phyloP scores from a whole-genome alignment of 2,888 invertebrate species.

The Stenurella melanura region DNA sequence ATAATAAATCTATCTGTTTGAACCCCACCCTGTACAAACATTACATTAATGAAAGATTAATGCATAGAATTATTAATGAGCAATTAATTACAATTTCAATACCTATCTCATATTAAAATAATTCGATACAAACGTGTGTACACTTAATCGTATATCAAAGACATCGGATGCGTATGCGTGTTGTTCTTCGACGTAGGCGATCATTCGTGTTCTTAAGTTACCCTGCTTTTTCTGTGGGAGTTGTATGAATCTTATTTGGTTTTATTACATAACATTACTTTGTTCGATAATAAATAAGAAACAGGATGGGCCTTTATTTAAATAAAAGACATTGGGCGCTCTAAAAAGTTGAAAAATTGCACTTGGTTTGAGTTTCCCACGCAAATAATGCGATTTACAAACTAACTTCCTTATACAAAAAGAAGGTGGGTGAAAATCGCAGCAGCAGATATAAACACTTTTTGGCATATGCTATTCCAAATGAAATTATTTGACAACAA shows the following conservation, averaged over 20 bases:
- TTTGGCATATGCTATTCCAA: too few relatives aligned
- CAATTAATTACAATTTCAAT: neutral
- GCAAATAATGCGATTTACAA: neutral
- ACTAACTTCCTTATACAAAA: neutral
- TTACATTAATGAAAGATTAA: neutral
- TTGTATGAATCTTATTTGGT: neutral
- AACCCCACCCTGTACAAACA: neutral
- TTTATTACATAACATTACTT: neutral
- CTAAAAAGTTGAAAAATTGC: neutral
- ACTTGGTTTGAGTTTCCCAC: neutral
- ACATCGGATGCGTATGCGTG: neutral
- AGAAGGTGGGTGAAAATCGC: too few relatives aligned
- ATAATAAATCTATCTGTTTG: neutral
- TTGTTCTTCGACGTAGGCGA: neutral
- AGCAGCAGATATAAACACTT: too few relatives aligned
- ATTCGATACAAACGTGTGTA: neutral
- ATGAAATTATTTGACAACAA: too few relatives aligned
- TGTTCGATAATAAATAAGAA: slow-evolving; percentile 3
- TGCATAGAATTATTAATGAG: neutral
- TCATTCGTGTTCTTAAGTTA: neutral
- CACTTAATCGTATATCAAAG: neutral
- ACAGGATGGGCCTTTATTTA: neutral
- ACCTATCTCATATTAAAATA: neutral
- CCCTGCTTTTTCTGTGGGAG: neutral
- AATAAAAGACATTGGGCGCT: neutral